Evolutionary conservation across 30 jellyfish, hydroid and myxozoan species (phyloP).

Genomic region (Haliclystus octoradiatus): DNA sequence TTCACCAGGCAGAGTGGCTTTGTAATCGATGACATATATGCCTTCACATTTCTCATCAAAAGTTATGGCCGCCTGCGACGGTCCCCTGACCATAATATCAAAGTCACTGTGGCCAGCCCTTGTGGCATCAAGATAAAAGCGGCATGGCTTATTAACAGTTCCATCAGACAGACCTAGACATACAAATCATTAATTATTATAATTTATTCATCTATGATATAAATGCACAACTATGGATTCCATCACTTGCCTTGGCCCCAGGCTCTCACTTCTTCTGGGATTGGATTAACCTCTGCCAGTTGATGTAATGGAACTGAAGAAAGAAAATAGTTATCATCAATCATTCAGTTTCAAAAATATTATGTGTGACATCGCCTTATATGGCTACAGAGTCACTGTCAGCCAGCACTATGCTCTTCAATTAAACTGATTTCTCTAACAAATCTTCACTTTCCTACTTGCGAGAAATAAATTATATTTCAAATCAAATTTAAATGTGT

Average conservation of each 20-base stretch:
- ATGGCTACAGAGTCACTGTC: too few species aligned
- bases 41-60: constrained; percentile 78
- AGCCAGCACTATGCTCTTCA: too few species aligned
- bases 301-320: too few species aligned
- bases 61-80: constrained; percentile 79
- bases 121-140: constrained; percentile 75
- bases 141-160: constrained; percentile 57
- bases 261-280: background rate
- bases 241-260: background rate
- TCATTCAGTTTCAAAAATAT: too few species aligned
- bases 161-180: constrained; percentile 54
- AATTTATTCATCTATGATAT: too few species aligned
- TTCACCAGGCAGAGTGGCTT: constrained; percentile 75
- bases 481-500: too few species aligned
- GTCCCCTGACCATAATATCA: constrained; percentile 75
- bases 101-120: constrained; percentile 88
- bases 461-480: too few species aligned
- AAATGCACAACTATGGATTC: too few species aligned
- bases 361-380: too few species aligned
- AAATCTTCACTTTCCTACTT: too few species aligned
- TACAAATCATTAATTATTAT: background rate
- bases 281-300: background rate
- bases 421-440: too few species aligned
- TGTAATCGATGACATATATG: constrained; percentile 51
- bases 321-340: too few species aligned